phyloP scores from a whole-genome alignment of 1,140 invertebrate genomes.

The Magallana angulata region DNA sequence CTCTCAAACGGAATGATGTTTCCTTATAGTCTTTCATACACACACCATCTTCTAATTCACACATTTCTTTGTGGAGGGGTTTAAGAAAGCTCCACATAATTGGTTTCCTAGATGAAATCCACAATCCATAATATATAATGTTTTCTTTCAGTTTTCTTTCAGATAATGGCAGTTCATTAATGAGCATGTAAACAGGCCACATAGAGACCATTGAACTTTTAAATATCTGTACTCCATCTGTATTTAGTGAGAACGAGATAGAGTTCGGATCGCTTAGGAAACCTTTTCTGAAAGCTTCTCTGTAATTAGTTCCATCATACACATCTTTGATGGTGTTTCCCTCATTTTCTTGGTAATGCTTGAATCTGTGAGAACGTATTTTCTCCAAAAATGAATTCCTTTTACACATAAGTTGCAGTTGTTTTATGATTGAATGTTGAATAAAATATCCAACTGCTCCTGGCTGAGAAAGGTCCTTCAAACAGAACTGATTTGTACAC shows the following conservation, averaged over 20 bases:
- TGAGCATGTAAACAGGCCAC: constrained; percentile 43
- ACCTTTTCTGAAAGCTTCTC: background rate
- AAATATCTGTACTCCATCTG: constrained; percentile 46
- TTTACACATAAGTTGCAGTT: constrained; percentile 15
- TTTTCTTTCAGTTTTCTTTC: constrained; percentile 36
- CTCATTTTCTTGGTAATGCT: constrained; percentile 20
- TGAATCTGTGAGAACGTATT: constrained; percentile 24
- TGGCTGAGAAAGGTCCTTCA: background rate
- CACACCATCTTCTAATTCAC: background rate
- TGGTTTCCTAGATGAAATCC: constrained; percentile 40
- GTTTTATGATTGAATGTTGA: constrained; percentile 34
- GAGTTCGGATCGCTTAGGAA: constrained; percentile 1
- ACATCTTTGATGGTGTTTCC: constrained; percentile 27
- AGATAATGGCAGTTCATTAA: constrained; percentile 43
- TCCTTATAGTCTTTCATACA: background rate
- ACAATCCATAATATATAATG: constrained; percentile 28
- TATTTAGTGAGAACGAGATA: constrained; percentile 43
- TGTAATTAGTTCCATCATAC: constrained; percentile 29
- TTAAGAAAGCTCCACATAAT: constrained; percentile 25
- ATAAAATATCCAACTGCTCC: constrained; percentile 41
- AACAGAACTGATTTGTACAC: constrained; percentile 19
- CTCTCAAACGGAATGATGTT: background rate
- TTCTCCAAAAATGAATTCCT: constrained; percentile 31
- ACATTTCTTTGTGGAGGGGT: constrained; percentile 27
- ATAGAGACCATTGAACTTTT: constrained; percentile 47